Evolutionary conservation across 2,797 vertebrate genomes (phyloP), one percentile per base, ranked within the genome.

Genomic region (Platalea minor): DNA sequence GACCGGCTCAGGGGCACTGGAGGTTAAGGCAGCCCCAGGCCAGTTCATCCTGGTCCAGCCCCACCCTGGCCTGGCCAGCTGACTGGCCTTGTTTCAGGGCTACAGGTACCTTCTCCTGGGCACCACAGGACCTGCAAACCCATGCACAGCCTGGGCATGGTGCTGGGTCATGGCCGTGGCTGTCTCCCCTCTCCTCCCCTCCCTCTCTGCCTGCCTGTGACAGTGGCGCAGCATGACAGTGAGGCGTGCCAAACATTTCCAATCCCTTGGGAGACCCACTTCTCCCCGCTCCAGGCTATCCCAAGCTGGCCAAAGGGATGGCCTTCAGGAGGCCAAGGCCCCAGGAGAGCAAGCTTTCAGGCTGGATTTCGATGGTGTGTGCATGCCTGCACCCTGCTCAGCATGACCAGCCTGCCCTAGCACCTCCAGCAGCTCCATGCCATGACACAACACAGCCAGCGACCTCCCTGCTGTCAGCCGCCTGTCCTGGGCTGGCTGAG

Each of bases 111-210:
- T 91, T 21, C 12, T 83, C 48, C 61, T 37, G 20, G 19, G 37
- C 37, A 88, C 18, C 54, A 46, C 0, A 0, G 57, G n/a, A 68
- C 57, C 33, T 79, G 46, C 39, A 91, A 65, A 9, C 9, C 10
- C 10, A 12, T 0, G 0, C 21, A n/a, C 3, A 17, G 2, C 5
- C n/a, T 21, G 21, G 68, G 53, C 33, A 51, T 1, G 1, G 85
- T 28, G 11, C 41, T 57, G 53, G 28, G 39, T 19, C 56, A 74
- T 1, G 1, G n/a, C 13, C 11, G 10, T 31, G 35, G 19, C 37
- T 69, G 43, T 65, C 48, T 65, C 12, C 8, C 17, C 9, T 50
- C 50, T 63, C 18, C 54, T 84, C 39, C 19, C 8, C 16, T 76
- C 61, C 21, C 39, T 41, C 56, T 53, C 37, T 53, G n/a, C 28